Base-by-base conservation (phyloP, 2,113 vertebrate species). In the Pseudopodoces humilis region DNA sequence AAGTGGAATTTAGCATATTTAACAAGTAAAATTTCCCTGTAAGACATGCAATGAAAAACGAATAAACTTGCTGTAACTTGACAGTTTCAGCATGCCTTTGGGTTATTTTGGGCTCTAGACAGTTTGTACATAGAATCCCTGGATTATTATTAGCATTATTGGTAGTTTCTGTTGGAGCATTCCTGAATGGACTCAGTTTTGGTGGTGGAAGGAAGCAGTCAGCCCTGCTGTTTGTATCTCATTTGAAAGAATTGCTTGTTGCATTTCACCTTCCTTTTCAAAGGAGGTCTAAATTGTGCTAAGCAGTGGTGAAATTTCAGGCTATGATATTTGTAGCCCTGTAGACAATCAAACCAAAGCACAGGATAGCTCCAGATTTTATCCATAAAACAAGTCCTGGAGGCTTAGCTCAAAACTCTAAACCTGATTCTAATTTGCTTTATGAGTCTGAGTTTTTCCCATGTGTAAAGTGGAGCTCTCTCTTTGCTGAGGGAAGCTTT, bases 361-460 rank as follows among this genome's bases (percentile, higher is more conserved):
- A 19, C 8, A 15, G 58, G 25, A 43, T 82, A 65, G 28, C 81
- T 82, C 59, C 44, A 82, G 86, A 52, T 68, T 65, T 64, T 56
- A 78, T 58, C 72, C 46, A 11, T 91, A 53, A 84, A 87, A 44
- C 47, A 86, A n/a, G 64, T 60, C 56, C 60, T 63, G 47, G 49
- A 59, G 50, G 37, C 60, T 84, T 75, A 53, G 39, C 83, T 83
- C 47, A 18, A 21, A 81, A 58, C n/a, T 53, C 82, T 30, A n/a
- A 86, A 89, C 89, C 86, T 95, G 91, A 68, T 78, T 96, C 77
- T 78, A 23, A 86, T 94, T 94, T 92, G 62, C 65, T 87, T 69
- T 72, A 27, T 67, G 80, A 74, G 44, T 33, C 60, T 89, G n/a
- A n/a, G 41, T 60, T 84, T 92, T 83, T 44, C 92, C 83, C 69